Evolutionary conservation across 1,140 invertebrate genomes (phyloP).

Genomic region (Capitella teleta): DNA sequence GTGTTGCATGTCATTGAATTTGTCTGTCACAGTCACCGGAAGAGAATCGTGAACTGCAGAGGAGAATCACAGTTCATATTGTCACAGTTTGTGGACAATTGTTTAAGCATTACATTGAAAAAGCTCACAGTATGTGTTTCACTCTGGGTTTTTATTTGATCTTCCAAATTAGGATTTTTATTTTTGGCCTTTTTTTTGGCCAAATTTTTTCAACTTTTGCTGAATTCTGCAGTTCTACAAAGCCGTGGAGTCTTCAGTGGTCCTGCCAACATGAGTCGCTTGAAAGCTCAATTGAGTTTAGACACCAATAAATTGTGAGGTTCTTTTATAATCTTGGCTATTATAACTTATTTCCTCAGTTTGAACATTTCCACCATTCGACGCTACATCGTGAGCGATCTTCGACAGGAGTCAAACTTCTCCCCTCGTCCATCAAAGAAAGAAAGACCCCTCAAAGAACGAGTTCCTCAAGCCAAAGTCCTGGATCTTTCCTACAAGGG

Average conservation of each 20-base stretch:
- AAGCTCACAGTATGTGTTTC: constrained; percentile 28
- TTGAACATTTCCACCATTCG: constrained; percentile 33
- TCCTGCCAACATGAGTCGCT: constrained; percentile 38
- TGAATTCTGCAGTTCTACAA: constrained; percentile 27
- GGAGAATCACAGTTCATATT: constrained; percentile 35
- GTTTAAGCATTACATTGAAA: constrained; percentile 34
- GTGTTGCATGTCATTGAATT: not conserved
- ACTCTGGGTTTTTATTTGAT: not conserved
- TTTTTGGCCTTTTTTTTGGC: not conserved
- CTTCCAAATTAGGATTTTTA: not conserved
- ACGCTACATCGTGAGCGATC: constrained; percentile 34
- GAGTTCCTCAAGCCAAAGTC: no score
- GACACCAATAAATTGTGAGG: constrained; percentile 40
- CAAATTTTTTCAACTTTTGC: not conserved
- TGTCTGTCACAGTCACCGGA: constrained; percentile 16
- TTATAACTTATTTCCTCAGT: constrained; percentile 19
- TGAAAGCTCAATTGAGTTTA: constrained; percentile 38
- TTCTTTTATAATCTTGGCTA: no score
- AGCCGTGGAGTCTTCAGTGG: constrained; percentile 38
- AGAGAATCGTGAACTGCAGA: constrained; percentile 36
- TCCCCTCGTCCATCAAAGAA: no score
- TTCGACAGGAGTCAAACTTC: no score
- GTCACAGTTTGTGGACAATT: constrained; percentile 38
- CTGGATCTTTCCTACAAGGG: no score
- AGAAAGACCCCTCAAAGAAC: no score